Evolutionary conservation across 2,888 invertebrate species (phyloP).

Genomic region (Charanyca ferruginea): DNA sequence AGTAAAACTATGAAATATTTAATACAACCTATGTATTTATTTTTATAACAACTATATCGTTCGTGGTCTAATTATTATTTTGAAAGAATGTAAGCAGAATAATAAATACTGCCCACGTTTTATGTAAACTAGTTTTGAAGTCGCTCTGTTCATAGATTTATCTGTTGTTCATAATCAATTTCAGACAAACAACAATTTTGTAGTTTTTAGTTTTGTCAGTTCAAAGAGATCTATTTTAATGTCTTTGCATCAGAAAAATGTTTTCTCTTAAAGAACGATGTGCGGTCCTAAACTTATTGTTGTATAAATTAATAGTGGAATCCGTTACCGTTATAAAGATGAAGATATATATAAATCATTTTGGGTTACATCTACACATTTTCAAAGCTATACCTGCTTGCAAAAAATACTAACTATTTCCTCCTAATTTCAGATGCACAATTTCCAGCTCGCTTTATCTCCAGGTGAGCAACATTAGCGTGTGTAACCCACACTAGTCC

Average conservation of each 20-base stretch:
- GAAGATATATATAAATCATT: no score
- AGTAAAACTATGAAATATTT: conserved; percentile 1
- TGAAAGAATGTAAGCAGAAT: conserved; percentile 20
- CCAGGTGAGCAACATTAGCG: conserved; percentile 68
- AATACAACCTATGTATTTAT: neutral
- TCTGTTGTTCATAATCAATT: conserved; percentile 17
- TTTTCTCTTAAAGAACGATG: no score
- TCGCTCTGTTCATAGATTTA: conserved; percentile 12
- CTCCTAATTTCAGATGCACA: conserved; percentile 14
- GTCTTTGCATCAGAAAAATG: no score
- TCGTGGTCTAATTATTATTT: conserved; percentile 17
- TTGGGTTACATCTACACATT: neutral
- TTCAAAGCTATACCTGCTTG: neutral
- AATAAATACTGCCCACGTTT: conserved; percentile 19
- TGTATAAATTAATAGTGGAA: no score
- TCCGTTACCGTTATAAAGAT: no score
- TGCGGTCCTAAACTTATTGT: no score
- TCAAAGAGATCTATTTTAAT: neutral
- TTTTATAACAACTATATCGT: conserved; percentile 16
- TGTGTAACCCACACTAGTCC: conserved; percentile 70
- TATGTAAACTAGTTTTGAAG: conserved; percentile 21
- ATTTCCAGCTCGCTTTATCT: conserved; percentile 69
- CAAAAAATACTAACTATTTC: conserved; percentile 4
- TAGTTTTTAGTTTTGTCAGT: neutral
- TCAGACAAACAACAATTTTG: conserved; percentile 1